Conservation (phyloP, 2,113 vertebrate species). For the Ivindomyrus marchei region DNA sequence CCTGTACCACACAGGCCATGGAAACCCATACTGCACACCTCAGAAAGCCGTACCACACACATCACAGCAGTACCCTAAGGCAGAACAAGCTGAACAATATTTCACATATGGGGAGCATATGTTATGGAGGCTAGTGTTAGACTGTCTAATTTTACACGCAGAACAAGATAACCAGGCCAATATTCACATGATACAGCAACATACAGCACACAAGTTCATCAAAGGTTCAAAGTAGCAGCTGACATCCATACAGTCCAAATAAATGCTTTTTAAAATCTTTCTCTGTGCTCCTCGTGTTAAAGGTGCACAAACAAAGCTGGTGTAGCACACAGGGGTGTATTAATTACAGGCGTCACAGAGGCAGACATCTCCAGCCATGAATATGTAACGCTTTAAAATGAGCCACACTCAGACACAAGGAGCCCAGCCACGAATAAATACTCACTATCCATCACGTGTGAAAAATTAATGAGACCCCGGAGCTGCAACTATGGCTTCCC, state of each 20-base stretch:
- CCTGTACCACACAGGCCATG: too few relatives aligned
- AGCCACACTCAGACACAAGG: conserved; percentile 91
- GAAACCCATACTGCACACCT: too few relatives aligned
- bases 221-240: neutral
- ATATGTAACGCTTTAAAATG: conserved; percentile 96
- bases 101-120: neutral
- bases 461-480: conserved; percentile 78
- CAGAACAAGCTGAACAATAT: neutral
- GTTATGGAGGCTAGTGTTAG: neutral
- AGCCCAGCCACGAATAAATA: conserved; percentile 82
- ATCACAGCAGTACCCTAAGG: neutral
- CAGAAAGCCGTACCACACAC: neutral
- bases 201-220: neutral
- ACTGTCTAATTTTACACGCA: neutral
- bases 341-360: conserved; percentile 91
- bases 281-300: conserved; percentile 64
- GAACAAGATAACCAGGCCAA: neutral
- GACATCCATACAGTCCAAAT: neutral
- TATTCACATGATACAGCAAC: neutral
- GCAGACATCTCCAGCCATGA: conserved; percentile 90
- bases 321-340: conserved; percentile 87
- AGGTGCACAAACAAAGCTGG: conserved; percentile 74
- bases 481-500: conserved; percentile 53
- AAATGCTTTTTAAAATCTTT: conserved; percentile 32
- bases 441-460: conserved; percentile 80